A percentile compares a stretch with the other conserved stretches of the same genome.
Conservation (phyloP, 2,888 invertebrate genomes). For the Eilema griseolum region DNA sequence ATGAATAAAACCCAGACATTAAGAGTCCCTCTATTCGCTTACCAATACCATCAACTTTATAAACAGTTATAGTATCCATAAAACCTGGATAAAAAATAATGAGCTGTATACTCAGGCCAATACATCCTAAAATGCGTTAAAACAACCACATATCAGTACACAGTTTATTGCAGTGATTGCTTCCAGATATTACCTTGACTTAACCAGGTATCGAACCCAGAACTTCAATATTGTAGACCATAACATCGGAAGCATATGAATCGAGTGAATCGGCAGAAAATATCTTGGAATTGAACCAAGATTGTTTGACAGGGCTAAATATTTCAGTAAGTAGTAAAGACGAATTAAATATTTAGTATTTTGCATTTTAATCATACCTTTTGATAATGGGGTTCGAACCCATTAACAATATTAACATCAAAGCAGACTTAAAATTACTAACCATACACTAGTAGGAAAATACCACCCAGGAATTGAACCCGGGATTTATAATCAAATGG, state of each 20-base stretch:
- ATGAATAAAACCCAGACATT: neutral
- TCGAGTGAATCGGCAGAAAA: neutral
- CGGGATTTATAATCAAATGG: neutral
- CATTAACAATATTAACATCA: no score
- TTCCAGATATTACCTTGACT: neutral
- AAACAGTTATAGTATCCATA: neutral
- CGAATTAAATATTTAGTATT: no score
- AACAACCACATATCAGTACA: neutral
- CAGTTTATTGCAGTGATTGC: neutral
- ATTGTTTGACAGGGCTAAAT: neutral
- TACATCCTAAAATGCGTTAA: neutral
- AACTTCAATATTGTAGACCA: neutral
- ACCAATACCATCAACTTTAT: neutral
- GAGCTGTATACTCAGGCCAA: neutral
- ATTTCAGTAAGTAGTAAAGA: no score
- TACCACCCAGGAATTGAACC: neutral
- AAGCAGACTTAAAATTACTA: no score
- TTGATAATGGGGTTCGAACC: neutral
- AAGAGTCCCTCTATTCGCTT: neutral
- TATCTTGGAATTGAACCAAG: constrained; percentile 1
- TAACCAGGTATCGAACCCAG: neutral
- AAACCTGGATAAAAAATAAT: neutral
- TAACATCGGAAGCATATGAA: neutral
- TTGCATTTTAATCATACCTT: neutral
- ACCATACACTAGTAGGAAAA: neutral